These are phyloP conservation scores for Sylvia atricapilla DNA, from an alignment of 2,113 vertebrate genomes.

Conservation along the genomic window DNA sequence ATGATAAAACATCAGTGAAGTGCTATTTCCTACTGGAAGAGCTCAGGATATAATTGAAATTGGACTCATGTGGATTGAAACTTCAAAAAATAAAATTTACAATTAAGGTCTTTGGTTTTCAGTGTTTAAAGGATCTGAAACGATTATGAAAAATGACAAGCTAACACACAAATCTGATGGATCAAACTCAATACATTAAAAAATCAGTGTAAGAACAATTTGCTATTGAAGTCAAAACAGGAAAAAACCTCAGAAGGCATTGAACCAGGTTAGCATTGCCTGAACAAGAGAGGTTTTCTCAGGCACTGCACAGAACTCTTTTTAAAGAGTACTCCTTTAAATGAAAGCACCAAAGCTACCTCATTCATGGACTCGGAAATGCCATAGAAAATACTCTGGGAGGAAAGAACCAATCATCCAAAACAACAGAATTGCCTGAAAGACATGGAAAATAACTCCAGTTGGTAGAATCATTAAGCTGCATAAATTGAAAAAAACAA, in stretches of 20 bases:
- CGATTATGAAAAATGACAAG: background rate
- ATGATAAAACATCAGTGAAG: background rate
- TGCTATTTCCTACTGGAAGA: background rate
- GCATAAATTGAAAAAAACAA: background rate
- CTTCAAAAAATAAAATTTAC: background rate
- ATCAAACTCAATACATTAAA: background rate
- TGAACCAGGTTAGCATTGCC: background rate
- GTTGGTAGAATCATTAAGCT: background rate
- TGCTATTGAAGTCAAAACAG: background rate
- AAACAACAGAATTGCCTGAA: background rate
- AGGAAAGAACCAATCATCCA: background rate
- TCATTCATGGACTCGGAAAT: background rate
- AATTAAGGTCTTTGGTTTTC: background rate
- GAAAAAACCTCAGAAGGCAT: background rate
- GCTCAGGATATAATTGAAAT: background rate
- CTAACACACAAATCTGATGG: background rate
- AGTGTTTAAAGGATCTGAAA: background rate
- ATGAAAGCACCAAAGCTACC: background rate
- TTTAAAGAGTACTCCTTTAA: background rate
- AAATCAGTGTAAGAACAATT: background rate
- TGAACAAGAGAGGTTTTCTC: background rate
- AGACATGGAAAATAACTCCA: background rate
- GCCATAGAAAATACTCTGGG: background rate
- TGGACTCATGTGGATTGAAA: background rate
- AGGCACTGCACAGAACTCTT: background rate